Percentiles rank a stretch among this genome's conserved stretches.
Evolutionary conservation across 2,888 invertebrate species (phyloP).

Genomic region (Mythimna loreyi): DNA sequence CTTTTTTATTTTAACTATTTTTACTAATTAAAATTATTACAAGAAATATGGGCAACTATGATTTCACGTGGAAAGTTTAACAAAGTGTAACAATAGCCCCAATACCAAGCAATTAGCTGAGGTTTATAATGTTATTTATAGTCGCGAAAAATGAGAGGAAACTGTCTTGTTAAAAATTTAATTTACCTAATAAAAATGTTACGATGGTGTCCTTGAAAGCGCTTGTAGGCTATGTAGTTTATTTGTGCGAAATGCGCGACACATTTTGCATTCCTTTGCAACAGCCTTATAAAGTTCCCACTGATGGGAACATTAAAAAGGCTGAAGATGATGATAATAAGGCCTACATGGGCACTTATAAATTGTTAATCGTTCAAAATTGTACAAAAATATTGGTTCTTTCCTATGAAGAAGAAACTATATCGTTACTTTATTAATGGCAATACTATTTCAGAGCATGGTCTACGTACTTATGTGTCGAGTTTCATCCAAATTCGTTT

Average conservation of each 20-base stretch:
- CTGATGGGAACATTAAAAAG: too few relatives aligned
- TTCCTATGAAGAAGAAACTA: too few relatives aligned
- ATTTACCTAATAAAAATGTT: not conserved
- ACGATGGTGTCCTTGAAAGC: not conserved
- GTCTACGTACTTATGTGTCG: too few relatives aligned
- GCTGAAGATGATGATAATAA: too few relatives aligned
- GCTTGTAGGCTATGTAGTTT: not conserved
- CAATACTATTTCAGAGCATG: too few relatives aligned
- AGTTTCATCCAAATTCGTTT: too few relatives aligned
- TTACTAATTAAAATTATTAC: constrained; percentile 70
- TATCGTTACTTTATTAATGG: too few relatives aligned
- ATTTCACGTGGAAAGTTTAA: constrained; percentile 68
- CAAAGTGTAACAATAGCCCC: constrained; percentile 69
- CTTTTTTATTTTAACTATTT: constrained; percentile 63
- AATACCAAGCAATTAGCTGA: constrained; percentile 63
- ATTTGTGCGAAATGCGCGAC: not conserved
- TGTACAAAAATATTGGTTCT: too few relatives aligned
- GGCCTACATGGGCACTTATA: too few relatives aligned
- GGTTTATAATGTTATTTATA: constrained; percentile 38
- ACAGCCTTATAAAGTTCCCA: too few relatives aligned
- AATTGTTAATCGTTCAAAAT: too few relatives aligned
- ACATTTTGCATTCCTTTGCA: too few relatives aligned
- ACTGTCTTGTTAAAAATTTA: constrained; percentile 1
- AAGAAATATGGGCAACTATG: constrained; percentile 63
- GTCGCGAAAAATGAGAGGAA: constrained; percentile 22